These are phyloP conservation scores for Gymnothorax reevesii DNA, from an alignment of 2,797 vertebrate genomes.

Conservation along the genomic window DNA sequence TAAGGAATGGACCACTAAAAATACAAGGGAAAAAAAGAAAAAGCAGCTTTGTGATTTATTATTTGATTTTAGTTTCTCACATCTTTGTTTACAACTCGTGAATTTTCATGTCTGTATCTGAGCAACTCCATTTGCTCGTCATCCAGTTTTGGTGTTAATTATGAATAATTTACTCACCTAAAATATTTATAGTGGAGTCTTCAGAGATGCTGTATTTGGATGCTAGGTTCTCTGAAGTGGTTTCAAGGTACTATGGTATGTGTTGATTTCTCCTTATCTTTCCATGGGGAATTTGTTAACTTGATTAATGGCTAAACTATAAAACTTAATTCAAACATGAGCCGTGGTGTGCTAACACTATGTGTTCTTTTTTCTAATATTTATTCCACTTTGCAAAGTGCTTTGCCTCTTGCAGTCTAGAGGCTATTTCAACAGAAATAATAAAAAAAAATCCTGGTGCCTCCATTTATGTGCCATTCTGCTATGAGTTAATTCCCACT, in stretches of 20 bases:
- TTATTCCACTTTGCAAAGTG: slow-evolving; percentile 49
- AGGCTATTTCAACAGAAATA: not conserved
- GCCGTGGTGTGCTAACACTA: slow-evolving; percentile 17
- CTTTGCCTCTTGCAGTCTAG: not conserved
- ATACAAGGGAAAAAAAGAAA: slow-evolving; percentile 40
- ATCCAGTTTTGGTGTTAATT: slow-evolving; percentile 74
- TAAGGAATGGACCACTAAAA: slow-evolving; percentile 33
- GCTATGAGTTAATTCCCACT: slow-evolving; percentile 2
- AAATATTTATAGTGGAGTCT: slow-evolving; percentile 71
- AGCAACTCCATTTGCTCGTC: slow-evolving; percentile 72
- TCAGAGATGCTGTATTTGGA: slow-evolving; percentile 56
- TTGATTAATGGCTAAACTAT: slow-evolving; percentile 50
- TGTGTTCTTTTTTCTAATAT: slow-evolving; percentile 59
- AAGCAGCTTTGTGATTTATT: slow-evolving; percentile 52
- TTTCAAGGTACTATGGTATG: slow-evolving; percentile 54
- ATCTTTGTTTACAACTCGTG: slow-evolving; percentile 71
- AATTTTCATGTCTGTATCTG: slow-evolving; percentile 68
- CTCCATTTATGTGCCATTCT: not conserved
- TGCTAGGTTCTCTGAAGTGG: slow-evolving; percentile 59
- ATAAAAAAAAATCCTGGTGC: not conserved
- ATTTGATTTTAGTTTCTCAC: slow-evolving; percentile 63
- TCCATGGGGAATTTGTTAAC: slow-evolving; percentile 48
- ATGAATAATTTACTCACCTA: slow-evolving; percentile 76
- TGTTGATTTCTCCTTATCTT: slow-evolving; percentile 62
- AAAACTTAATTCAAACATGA: not conserved